Evolutionary conservation across 2,888 invertebrate species (phyloP).

Genomic region (Tetragonula carbonaria): DNA sequence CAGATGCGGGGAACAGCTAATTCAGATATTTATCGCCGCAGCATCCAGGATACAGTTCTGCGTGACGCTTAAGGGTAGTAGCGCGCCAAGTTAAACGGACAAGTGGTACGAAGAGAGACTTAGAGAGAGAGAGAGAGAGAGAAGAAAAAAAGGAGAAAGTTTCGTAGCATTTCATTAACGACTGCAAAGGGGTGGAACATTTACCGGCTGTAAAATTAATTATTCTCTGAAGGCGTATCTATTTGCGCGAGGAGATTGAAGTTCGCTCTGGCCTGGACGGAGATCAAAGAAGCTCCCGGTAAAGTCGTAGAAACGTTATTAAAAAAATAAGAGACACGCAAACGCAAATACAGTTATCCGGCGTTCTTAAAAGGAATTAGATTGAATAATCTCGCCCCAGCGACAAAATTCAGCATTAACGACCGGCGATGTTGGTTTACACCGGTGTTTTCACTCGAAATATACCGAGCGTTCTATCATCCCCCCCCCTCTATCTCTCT

Average conservation of each 20-base stretch:
- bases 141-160: background rate
- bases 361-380: background rate
- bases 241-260: conserved; percentile 41
- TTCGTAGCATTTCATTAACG: conserved; percentile 44
- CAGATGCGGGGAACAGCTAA: background rate
- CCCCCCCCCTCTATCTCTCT: background rate
- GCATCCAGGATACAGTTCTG: background rate
- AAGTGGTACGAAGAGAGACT: too few species aligned
- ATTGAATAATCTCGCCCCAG: background rate
- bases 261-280: background rate
- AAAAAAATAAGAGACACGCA: background rate
- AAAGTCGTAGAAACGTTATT: conserved; percentile 36
- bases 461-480: background rate
- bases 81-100: background rate
- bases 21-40: background rate
- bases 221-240: conserved; percentile 50
- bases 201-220: conserved; percentile 50
- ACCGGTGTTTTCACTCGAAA: background rate
- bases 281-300: conserved; percentile 37
- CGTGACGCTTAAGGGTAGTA: conserved; percentile 8
- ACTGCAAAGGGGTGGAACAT: conserved; percentile 42
- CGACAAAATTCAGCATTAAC: background rate
- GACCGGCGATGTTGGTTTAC: background rate
- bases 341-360: background rate
- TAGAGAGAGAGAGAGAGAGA: background rate